These are phyloP conservation scores for Sander lucioperca DNA, from an alignment of 2,113 vertebrate genomes.

Conservation along the genomic window DNA sequence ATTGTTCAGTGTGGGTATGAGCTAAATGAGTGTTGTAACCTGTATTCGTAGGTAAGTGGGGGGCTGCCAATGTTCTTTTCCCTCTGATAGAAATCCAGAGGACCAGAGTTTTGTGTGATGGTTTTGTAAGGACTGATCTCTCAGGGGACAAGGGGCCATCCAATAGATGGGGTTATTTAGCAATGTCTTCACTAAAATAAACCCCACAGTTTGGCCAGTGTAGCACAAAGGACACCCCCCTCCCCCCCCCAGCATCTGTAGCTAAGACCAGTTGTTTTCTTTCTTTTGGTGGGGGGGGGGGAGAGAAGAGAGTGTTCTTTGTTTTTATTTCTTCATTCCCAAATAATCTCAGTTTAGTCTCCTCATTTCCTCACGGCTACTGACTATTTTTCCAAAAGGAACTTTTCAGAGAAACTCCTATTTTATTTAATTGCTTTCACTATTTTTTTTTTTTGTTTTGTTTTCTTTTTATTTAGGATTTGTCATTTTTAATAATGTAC, in stretches of 20 bases:
- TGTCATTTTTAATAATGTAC: conserved; percentile 58
- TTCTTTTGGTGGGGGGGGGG: conserved; percentile 9
- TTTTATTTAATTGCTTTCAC: conserved; percentile 81
- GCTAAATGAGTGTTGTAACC: conserved; percentile 38
- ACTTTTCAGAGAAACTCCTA: conserved; percentile 47
- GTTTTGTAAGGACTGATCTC: conserved; percentile 71
- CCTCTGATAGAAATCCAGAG: conserved; percentile 47
- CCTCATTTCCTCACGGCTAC: conserved; percentile 66
- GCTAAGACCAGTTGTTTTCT: conserved; percentile 60
- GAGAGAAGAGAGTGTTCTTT: neutral
- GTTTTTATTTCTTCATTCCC: conserved; percentile 54
- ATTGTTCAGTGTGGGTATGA: conserved; percentile 51
- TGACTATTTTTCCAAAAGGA: conserved; percentile 70
- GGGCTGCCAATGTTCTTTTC: conserved; percentile 52
- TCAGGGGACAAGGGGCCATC: conserved; percentile 77
- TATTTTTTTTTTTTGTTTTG: conserved; percentile 51
- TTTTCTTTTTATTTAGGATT: conserved; percentile 54
- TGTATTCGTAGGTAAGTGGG: conserved; percentile 26
- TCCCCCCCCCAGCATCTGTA: conserved; percentile 58
- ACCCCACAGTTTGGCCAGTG: conserved; percentile 42
- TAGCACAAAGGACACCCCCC: conserved; percentile 50
- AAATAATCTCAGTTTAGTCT: conserved; percentile 28
- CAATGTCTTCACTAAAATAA: conserved; percentile 28
- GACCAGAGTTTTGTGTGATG: conserved; percentile 49
- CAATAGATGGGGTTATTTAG: conserved; percentile 45